phyloP scores from a whole-genome alignment of 2,113 vertebrate species.

The Acrocephalus kingi region DNA sequence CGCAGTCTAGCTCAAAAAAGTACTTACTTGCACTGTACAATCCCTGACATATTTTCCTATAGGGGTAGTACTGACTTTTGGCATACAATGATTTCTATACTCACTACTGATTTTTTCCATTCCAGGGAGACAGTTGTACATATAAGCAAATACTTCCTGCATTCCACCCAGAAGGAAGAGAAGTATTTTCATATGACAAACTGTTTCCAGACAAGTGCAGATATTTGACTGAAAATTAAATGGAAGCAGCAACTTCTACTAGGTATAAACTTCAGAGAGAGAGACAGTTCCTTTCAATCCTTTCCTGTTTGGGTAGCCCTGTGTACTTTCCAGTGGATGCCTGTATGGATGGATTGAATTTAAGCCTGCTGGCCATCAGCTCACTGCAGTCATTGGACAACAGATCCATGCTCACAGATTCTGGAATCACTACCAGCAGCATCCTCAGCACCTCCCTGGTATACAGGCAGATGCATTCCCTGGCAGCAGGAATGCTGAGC shows the following conservation, averaged over 20 bases:
- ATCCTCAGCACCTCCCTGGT: too few relatives aligned
- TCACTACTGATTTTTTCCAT: neutral
- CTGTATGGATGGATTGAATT: neutral
- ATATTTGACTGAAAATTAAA: neutral
- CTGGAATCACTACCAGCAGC: neutral
- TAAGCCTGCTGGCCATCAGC: neutral
- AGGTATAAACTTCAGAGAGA: neutral
- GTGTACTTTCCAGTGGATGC: neutral
- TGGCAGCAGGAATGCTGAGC: neutral
- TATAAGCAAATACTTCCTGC: slow-evolving; percentile 1
- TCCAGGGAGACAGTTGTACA: neutral
- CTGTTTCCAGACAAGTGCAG: neutral
- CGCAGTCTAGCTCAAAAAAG: neutral
- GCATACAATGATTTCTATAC: neutral
- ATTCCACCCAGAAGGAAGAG: neutral
- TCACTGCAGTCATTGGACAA: neutral
- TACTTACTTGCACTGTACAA: neutral
- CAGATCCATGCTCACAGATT: neutral
- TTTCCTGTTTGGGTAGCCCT: neutral
- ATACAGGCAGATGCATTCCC: accelerated
- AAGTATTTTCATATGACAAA: neutral
- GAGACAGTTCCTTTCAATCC: neutral
- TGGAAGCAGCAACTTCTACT: neutral
- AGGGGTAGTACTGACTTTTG: neutral
- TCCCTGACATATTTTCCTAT: neutral